Evolutionary conservation across 2,113 vertebrate species (phyloP).

Genomic region (Sterna hirundo): DNA sequence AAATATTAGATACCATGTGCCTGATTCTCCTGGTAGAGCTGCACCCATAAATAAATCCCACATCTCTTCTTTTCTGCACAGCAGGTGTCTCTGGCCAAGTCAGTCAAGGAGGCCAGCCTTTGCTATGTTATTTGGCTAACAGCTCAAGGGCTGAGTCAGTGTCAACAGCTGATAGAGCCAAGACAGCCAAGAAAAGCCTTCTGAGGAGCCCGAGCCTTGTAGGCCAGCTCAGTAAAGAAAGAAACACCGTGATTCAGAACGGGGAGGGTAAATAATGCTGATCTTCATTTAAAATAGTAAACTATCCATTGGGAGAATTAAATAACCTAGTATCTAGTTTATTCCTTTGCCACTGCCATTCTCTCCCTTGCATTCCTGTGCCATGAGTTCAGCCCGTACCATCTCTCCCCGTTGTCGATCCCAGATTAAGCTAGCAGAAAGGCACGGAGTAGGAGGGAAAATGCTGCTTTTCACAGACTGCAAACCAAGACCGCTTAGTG

Average conservation of each 20-base stretch:
- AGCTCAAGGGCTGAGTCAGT: not conserved
- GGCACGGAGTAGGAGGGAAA: rapidly evolving
- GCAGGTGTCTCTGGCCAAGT: not conserved
- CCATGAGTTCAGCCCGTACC: not conserved
- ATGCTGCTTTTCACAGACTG: not conserved
- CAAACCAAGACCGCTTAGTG: not conserved
- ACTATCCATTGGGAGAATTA: not conserved
- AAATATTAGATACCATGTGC: not conserved
- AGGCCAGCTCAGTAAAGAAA: not conserved
- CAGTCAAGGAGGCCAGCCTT: not conserved
- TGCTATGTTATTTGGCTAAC: not conserved
- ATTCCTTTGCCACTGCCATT: not conserved
- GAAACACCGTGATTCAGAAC: not conserved
- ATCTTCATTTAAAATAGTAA: not conserved
- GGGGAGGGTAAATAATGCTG: not conserved
- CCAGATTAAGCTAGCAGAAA: not conserved
- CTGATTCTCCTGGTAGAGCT: not conserved
- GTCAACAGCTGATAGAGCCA: not conserved
- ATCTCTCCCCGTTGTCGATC: not conserved
- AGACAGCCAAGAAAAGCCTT: not conserved
- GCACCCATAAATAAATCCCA: not conserved
- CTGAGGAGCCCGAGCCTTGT: not conserved
- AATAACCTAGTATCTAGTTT: not conserved
- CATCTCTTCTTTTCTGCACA: not conserved
- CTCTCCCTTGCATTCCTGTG: not conserved